Base-by-base conservation (phyloP, 2,888 invertebrate genomes). In the Meloe dianella region DNA sequence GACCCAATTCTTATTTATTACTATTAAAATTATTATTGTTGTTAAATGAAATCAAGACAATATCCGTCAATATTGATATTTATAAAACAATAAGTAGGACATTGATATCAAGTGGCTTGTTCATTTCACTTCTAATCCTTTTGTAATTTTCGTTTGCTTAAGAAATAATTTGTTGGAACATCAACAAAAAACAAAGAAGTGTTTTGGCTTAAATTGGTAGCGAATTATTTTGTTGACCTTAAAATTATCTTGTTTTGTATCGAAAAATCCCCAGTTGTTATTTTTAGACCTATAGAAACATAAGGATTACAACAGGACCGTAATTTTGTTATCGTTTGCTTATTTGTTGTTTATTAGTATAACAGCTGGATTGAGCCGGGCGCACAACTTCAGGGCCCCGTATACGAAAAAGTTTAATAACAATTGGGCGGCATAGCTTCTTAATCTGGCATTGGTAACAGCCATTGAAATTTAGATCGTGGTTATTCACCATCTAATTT, bases 191-290 rank as follows among this genome's bases (percentile, higher is more conserved):
- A 41, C n/a, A n/a, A n/a, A n/a, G n/a, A n/a, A n/a, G n/a, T n/a
- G 41, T 41, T n/a, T 41, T 6, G 2, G 3, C 8, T 41, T 1
- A 6, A 41, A 17, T 41, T 41, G 10, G 24, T 24, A 14, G 24
- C 12, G 24, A 54, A 54, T 54, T 54, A 54, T 54, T 54, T 54
- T 54, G 24, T 54, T 54, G 51, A 54, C 51, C 51, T 54, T 20
- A 54, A 6, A 54, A 54, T 24, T 54, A 54, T 54, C 54, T 54
- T 54, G 54, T 54, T 54, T 54, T 24, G 12, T 24, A 54, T 12
- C 14, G 4, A 24, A 54, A 14, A 54, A 54, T 54, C 24, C 54
- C 22, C 5, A 24, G 1, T 10, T 54, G 9, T 22, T 54, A 54
- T 54, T 54, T 54, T 54, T 54, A 24, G 24, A 3, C 12, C 24